These are phyloP conservation scores for Rhegmatorhina hoffmannsi DNA, from an alignment of 2,113 vertebrate genomes.

Conservation along the genomic window DNA sequence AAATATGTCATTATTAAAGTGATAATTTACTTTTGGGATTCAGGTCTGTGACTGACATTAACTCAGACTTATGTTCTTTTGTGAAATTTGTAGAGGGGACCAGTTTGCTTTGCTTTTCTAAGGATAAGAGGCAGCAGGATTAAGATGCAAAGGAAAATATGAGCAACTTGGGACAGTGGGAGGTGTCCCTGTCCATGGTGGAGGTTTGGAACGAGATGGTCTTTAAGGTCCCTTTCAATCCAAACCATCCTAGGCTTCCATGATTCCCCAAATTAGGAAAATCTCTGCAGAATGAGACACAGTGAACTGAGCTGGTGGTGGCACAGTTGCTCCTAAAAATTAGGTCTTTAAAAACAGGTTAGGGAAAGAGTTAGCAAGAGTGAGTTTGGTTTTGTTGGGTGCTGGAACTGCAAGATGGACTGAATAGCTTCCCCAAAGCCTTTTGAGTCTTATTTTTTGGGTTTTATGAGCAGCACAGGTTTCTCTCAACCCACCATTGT, in stretches of 20 bases:
- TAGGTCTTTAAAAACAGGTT: background rate
- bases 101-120: background rate
- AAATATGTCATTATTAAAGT: accelerated
- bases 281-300: background rate
- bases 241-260: background rate
- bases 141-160: background rate
- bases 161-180: background rate
- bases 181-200: background rate
- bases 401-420: background rate
- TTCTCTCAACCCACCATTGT: background rate
- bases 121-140: background rate
- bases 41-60: background rate
- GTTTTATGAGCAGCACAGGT: background rate
- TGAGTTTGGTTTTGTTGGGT: background rate
- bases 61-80: background rate
- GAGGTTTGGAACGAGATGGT: too few species aligned
- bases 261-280: background rate
- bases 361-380: background rate
- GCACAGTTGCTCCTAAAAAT: background rate
- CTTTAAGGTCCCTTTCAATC: background rate
- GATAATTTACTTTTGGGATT: background rate
- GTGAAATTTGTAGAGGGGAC: background rate
- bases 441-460: background rate
- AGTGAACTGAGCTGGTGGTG: background rate
- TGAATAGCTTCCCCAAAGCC: background rate